Percentiles rank a stretch among this genome's conserved stretches.
Conservation (phyloP, 2,888 invertebrate genomes). For the Drosophila helvetica region DNA sequence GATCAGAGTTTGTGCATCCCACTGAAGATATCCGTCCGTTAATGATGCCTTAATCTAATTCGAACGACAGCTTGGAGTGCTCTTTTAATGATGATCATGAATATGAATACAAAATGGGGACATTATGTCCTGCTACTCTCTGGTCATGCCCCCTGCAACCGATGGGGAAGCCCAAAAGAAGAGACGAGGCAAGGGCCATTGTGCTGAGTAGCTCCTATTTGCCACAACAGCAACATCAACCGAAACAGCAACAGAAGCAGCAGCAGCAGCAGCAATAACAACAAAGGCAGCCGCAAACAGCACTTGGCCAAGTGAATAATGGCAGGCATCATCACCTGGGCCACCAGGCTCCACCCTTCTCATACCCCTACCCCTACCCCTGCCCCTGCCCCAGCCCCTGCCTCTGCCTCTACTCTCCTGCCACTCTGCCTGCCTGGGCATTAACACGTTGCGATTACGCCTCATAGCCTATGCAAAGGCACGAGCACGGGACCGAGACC, state of each 20-base stretch:
- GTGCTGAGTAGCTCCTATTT: constrained; percentile 58
- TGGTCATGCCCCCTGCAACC: neutral
- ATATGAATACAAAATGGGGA: neutral
- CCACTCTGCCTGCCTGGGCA: constrained; percentile 27
- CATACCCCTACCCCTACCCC: neutral
- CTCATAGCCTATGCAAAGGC: constrained; percentile 57
- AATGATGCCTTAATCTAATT: neutral
- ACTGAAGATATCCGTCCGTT: neutral
- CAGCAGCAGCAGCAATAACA: constrained; percentile 1
- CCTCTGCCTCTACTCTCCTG: no score
- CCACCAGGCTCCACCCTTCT: constrained; percentile 2
- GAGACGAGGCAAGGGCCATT: constrained; percentile 36
- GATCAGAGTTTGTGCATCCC: neutral
- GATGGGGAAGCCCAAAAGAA: neutral
- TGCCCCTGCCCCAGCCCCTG: neutral
- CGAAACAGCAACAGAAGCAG: no score
- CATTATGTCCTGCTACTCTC: neutral
- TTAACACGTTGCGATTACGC: constrained; percentile 76
- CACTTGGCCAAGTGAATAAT: constrained; percentile 75
- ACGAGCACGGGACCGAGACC: constrained; percentile 8
- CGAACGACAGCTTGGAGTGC: neutral
- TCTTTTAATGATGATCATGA: neutral
- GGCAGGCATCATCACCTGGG: constrained; percentile 68
- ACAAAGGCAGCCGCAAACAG: constrained; percentile 35
- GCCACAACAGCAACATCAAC: constrained; percentile 13